Evolutionary conservation across 1,140 invertebrate species (phyloP), one percentile per base, ranked within the genome.

Genomic region (Orussus abietinus): DNA sequence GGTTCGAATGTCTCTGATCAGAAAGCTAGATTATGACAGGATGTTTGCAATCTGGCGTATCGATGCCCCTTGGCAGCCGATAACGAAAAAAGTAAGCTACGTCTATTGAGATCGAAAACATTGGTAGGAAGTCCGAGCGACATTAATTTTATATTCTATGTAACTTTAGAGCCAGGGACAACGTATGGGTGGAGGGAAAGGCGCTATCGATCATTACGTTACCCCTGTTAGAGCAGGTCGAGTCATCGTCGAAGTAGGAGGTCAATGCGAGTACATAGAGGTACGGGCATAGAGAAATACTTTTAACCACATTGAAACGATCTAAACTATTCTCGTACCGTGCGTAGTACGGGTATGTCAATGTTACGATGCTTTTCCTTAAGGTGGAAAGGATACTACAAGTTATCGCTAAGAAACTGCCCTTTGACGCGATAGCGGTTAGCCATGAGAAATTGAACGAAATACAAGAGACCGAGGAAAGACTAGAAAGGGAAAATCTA

Each of bases 21-120:
- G 84, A 32, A 84, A 86, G 52, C 79, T 98, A 53, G 84, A 96
- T 56, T 64, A 75, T 14, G 80, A 77, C 39, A 80, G 78, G 51
- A 90, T 87, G 82, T 98, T 97, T 80, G 92, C 92, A n/a, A 77
- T 94, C 18, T 99, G 93, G 93, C 77, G 96, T 53, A 74, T 99
- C 2, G 90, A 94, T 64, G 69, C 91, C 1, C 94, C 95, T 1
- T 99, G 96, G 95, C 92, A 97, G 63, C 85, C 95, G 7, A 69
- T 96, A 4, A 90, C 92, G 0, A 93, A 88, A 66, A 95, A 95
- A 69, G 80, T 80, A 63, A 43, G 25, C 36, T 39, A 30, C 39
- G 26, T 25, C 6, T 42, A 1, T n/a, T 25, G 14, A 22, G 34
- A n/a, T n/a, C n/a, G n/a, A n/a, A n/a, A n/a, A n/a, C n/a, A n/a